Evolutionary conservation across 2,113 vertebrate genomes (phyloP).

Genomic region (Pseudois nayaur): DNA sequence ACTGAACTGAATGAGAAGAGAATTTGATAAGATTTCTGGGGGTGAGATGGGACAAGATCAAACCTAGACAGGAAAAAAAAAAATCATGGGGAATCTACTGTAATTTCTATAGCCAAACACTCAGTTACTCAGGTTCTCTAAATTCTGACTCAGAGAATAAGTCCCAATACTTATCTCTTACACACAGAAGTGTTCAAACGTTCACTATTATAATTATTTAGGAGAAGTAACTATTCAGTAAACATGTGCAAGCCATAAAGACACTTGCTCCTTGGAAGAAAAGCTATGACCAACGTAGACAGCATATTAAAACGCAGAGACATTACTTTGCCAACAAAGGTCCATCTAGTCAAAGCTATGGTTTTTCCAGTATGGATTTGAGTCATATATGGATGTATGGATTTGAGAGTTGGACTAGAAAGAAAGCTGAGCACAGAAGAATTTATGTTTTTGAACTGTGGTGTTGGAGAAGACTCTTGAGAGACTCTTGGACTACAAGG

Average conservation of each 20-base stretch:
- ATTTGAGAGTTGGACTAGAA: background rate
- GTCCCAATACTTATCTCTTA: background rate
- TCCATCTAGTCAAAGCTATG: background rate
- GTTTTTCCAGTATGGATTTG: background rate
- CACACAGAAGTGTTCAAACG: background rate
- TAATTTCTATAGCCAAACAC: background rate
- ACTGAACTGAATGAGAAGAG: background rate
- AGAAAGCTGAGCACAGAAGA: background rate
- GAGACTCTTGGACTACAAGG: background rate
- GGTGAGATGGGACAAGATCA: background rate
- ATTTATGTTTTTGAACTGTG: background rate
- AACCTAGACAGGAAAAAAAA: background rate
- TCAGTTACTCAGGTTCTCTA: background rate
- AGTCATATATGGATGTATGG: background rate
- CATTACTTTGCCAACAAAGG: background rate
- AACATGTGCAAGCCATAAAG: background rate
- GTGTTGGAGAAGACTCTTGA: background rate
- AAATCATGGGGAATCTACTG: background rate
- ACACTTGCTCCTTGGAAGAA: background rate
- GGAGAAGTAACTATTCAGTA: background rate
- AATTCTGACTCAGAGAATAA: background rate
- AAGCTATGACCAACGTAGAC: background rate
- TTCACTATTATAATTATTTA: background rate
- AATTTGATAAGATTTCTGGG: background rate
- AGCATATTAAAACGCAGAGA: background rate